Evolutionary conservation across 2,888 invertebrate species (phyloP), one percentile per base, ranked within the genome.

Genomic region (Melikaiella ostensackeni): DNA sequence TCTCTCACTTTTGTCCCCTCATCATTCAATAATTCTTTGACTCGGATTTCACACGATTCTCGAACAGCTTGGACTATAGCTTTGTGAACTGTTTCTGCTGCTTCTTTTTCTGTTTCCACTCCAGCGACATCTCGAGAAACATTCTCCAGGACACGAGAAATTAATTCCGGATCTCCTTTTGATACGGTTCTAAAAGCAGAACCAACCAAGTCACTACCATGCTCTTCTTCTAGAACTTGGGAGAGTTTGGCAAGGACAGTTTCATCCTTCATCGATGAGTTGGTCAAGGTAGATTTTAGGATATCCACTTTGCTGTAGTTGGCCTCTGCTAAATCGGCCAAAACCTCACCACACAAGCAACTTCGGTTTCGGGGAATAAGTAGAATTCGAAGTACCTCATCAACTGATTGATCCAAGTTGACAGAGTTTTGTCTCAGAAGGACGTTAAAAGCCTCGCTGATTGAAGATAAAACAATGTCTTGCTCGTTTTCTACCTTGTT

Each of bases 151-250:
- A 95, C 93, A 70, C 93, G 92, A 9, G 94, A 92, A 1, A 95
- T 89, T 73, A 96, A 90, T 79, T 93, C 93, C 0, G 94, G 93
- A 85, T 95, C 94, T 81, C 93, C 93, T 85, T 92, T 93, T 0
- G 94, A 93, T 79, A 96, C 93, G 82, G 94, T 94, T 89, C 94
- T 94, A 82, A 96, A 95, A 0, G 95, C 95, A 11, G 93, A 92
- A 0, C 94, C 93, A 13, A 95, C 93, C 80, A 95, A 92, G 85
- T 95, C 94, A 5, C 83, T 84, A 0, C 87, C 89, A 7, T 86
- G 82, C n/a, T 91, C 89, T 82, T 94, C 93, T 80, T 94, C 94
- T 70, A 96, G 91, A 77, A 95, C 94, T 83, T 94, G 93, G 27
- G 93, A 93, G 30, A 96, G 92, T 86, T 94, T 94, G 78, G 95